These are phyloP conservation scores for Schlechtendalia chinensis DNA, from an alignment of 1,140 invertebrate genomes.

Conservation along the genomic window DNA sequence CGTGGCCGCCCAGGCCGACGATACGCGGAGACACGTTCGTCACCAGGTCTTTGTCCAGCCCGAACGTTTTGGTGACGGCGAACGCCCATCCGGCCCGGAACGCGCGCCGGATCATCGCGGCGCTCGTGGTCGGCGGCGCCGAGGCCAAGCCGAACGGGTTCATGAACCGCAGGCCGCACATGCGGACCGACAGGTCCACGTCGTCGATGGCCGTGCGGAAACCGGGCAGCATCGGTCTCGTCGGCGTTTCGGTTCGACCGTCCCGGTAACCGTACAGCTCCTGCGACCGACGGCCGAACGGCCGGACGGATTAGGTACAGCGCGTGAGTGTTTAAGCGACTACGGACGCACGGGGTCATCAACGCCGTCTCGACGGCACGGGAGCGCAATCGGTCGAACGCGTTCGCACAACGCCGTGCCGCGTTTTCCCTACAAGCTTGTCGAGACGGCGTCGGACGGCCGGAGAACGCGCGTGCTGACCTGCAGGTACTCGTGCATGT, in stretches of 20 bases:
- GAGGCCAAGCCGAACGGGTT: constrained; percentile 97
- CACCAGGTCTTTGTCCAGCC: constrained; percentile 90
- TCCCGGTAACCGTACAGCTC: constrained; percentile 19
- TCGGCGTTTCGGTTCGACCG: neutral
- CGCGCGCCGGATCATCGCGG: constrained; percentile 90
- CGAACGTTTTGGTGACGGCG: constrained; percentile 94
- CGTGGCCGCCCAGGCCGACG: constrained; percentile 58
- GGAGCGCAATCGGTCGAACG: too few species aligned
- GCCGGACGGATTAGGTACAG: too few species aligned
- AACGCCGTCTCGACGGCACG: too few species aligned
- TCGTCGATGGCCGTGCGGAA: constrained; percentile 92
- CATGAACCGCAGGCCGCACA: constrained; percentile 90
- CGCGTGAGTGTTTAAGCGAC: too few species aligned
- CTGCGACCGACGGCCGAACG: neutral
- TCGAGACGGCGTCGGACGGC: too few species aligned
- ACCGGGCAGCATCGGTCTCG: constrained; percentile 72
- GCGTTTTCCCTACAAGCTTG: too few species aligned
- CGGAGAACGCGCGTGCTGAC: constrained; percentile 56
- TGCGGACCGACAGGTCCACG: constrained; percentile 87
- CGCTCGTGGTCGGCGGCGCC: constrained; percentile 90
- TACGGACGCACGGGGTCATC: too few species aligned
- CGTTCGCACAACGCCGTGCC: too few species aligned
- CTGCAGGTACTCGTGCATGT: constrained; percentile 90
- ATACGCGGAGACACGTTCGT: constrained; percentile 97
- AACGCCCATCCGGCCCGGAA: constrained; percentile 97